phyloP scores from a whole-genome alignment of 1,140 invertebrate species.

The Scaptomyza pallida region DNA sequence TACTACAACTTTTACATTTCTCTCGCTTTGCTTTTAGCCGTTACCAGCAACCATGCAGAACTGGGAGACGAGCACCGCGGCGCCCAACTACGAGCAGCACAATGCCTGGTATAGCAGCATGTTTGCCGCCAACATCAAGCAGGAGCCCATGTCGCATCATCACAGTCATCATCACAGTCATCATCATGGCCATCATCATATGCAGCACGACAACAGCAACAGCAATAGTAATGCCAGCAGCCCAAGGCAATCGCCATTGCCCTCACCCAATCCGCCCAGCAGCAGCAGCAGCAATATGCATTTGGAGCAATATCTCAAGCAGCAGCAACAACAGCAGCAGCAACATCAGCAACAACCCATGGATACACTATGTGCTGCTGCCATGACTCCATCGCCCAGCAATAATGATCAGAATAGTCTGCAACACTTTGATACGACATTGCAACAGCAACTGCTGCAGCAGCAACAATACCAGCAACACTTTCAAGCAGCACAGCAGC shows the following conservation, averaged over 20 bases:
- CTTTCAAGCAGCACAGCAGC: constrained; percentile 76
- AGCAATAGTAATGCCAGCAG: constrained; percentile 60
- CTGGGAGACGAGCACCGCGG: constrained; percentile 78
- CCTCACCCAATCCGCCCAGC: constrained; percentile 38
- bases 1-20: constrained; percentile 23
- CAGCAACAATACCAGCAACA: constrained; percentile 81
- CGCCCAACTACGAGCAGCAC: constrained; percentile 79
- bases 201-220: constrained; percentile 17
- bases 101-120: constrained; percentile 81
- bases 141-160: constrained; percentile 65
- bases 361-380: constrained; percentile 69
- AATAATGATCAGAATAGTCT: constrained; percentile 84
- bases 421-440: constrained; percentile 66
- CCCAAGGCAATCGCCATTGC: constrained; percentile 60
- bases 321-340: constrained; percentile 64
- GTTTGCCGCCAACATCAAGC: constrained; percentile 76
- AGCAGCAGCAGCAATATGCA: constrained; percentile 31
- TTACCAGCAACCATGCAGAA: constrained; percentile 75
- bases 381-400: constrained; percentile 84
- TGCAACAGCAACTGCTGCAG: constrained; percentile 77
- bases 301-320: constrained; percentile 75
- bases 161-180: constrained; percentile 38
- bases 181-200: constrained; percentile 14
- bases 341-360: constrained; percentile 61
- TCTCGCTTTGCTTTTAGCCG: constrained; percentile 27